Evolutionary conservation across 2,797 vertebrate genomes (phyloP).

Genomic region (Phoxinus dragarum): DNA sequence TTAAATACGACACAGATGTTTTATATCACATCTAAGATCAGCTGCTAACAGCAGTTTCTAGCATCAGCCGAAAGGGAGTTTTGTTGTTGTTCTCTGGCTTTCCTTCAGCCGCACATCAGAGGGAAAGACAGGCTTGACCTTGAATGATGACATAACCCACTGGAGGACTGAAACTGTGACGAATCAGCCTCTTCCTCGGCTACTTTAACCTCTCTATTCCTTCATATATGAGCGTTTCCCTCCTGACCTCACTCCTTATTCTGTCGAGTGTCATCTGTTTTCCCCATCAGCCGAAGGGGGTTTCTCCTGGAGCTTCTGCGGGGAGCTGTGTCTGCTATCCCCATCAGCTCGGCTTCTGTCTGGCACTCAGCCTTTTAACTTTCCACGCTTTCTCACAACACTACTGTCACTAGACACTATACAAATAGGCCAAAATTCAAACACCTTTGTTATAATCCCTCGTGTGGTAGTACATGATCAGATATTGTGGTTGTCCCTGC

Average conservation of each 20-base stretch:
- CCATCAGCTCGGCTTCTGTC: neutral
- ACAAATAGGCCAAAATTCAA: neutral
- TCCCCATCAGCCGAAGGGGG: neutral
- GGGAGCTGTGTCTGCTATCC: slow-evolving; percentile 1
- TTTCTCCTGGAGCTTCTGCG: slow-evolving; percentile 10
- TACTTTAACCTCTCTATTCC: slow-evolving; percentile 12
- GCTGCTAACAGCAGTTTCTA: neutral
- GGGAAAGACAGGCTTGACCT: neutral
- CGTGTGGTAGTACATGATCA: neutral
- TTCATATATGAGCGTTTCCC: neutral
- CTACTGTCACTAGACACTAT: neutral
- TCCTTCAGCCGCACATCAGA: neutral
- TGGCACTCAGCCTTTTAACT: neutral
- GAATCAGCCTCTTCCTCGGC: neutral
- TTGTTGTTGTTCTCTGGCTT: neutral
- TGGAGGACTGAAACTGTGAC: slow-evolving; percentile 7
- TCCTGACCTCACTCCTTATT: neutral
- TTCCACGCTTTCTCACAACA: neutral
- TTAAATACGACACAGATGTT: neutral
- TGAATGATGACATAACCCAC: slow-evolving; percentile 11
- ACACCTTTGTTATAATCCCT: neutral
- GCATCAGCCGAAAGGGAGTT: neutral
- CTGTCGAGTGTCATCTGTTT: slow-evolving; percentile 10
- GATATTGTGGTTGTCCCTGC: neutral
- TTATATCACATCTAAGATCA: neutral